These are phyloP conservation scores for Arvicanthis niloticus DNA, from an alignment of 2,113 vertebrate species.

Conservation along the genomic window DNA sequence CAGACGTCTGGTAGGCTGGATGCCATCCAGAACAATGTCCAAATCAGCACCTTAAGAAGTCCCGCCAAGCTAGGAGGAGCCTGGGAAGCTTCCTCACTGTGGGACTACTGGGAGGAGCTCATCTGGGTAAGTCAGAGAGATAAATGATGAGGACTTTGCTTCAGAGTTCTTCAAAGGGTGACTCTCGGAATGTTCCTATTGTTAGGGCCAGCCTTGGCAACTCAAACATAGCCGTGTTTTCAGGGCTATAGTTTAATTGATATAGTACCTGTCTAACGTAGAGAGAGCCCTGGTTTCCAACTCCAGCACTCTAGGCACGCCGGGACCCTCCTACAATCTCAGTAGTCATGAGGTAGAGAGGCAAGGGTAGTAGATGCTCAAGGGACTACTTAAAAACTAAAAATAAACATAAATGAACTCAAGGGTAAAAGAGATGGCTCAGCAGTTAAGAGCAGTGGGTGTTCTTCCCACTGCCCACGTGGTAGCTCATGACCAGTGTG, in stretches of 20 bases:
- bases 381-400: background rate
- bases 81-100: background rate
- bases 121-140: background rate
- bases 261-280: background rate
- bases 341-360: background rate
- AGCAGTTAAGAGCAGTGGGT: background rate
- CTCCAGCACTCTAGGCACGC: background rate
- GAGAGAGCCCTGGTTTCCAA: background rate
- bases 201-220: background rate
- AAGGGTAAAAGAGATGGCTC: background rate
- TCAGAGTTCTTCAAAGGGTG: background rate
- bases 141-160: constrained; percentile 26
- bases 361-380: background rate
- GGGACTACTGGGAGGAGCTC: background rate
- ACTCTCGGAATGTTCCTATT: background rate
- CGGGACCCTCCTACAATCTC: background rate
- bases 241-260: background rate
- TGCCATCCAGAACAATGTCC: constrained; percentile 20
- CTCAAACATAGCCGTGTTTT: background rate
- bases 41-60: constrained; percentile 39
- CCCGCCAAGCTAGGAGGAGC: background rate
- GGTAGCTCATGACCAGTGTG: background rate
- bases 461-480: background rate
- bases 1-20: constrained; percentile 43
- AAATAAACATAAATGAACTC: no score